phyloP scores from a whole-genome alignment of 2,888 invertebrate species.

The Rutpela maculata region DNA sequence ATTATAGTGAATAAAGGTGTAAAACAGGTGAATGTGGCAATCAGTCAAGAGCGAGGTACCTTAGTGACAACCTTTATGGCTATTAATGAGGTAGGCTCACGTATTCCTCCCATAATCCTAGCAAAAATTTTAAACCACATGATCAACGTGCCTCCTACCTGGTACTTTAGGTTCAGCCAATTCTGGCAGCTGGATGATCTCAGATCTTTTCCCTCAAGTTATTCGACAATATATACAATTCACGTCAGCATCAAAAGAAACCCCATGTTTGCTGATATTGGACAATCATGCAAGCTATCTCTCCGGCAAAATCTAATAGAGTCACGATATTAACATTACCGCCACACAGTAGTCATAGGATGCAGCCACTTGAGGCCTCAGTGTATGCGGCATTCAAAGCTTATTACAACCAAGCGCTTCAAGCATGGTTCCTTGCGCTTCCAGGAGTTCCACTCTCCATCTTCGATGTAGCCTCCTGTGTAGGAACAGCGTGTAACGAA shows the following conservation, averaged over 20 bases:
- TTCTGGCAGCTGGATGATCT: not conserved
- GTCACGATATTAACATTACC: conserved; percentile 55
- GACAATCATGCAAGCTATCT: conserved; percentile 2
- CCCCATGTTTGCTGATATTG: not conserved
- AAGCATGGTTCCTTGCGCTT: conserved; percentile 67
- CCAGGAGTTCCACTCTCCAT: conserved; percentile 70
- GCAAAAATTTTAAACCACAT: not conserved
- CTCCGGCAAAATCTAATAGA: not conserved
- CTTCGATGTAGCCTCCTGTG: conserved; percentile 65
- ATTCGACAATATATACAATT: not conserved
- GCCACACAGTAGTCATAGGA: conserved; percentile 70
- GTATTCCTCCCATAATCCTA: no score
- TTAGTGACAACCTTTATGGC: no score
- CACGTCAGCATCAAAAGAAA: no score
- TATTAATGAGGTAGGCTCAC: no score
- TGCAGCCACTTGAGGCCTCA: conserved; percentile 71
- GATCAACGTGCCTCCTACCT: not conserved
- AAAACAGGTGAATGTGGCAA: no score
- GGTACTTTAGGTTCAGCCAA: not conserved
- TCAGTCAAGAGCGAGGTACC: no score
- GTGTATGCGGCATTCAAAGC: conserved; percentile 70
- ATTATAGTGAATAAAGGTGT: no score
- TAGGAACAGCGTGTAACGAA: conserved; percentile 49
- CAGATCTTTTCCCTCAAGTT: not conserved
- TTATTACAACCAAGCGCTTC: conserved; percentile 62